These are phyloP conservation scores for Lutjanus argentimaculatus DNA, from an alignment of 2,797 vertebrate species.

Conservation along the genomic window DNA sequence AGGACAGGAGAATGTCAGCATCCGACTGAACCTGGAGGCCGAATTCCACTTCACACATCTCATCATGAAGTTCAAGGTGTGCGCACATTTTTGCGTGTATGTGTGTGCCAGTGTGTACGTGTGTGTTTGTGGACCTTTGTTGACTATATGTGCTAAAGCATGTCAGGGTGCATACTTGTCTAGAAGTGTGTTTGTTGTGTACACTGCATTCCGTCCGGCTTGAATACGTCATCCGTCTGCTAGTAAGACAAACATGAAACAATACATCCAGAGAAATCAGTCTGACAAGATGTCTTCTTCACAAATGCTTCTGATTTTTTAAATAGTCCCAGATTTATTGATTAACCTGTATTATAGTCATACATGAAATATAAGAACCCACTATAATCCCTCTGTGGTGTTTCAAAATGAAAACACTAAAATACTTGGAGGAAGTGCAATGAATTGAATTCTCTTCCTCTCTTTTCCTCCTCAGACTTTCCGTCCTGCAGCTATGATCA, in stretches of 20 bases:
- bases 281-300: not conserved
- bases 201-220: slow-evolving; percentile 43
- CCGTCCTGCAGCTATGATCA: slow-evolving; percentile 90
- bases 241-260: slow-evolving; percentile 36
- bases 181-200: slow-evolving; percentile 52
- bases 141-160: slow-evolving; percentile 13
- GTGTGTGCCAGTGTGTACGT: not conserved
- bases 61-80: slow-evolving; percentile 93
- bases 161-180: slow-evolving; percentile 6
- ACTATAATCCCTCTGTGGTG: not conserved
- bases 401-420: not conserved
- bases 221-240: slow-evolving; percentile 23
- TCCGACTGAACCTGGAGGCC: slow-evolving; percentile 90
- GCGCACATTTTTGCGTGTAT: not conserved
- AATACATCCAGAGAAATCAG: slow-evolving; percentile 16
- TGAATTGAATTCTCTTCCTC: not conserved
- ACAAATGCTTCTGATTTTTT: not conserved
- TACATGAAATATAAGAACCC: not conserved
- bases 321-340: not conserved
- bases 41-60: slow-evolving; percentile 94
- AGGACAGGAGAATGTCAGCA: slow-evolving; percentile 90
- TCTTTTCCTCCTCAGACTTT: slow-evolving; percentile 85
- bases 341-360: not conserved
- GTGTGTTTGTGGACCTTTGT: not conserved
- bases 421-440: not conserved